These are phyloP conservation scores for Streblospio benedicti DNA, from an alignment of 1,140 invertebrate species.

Conservation along the genomic window DNA sequence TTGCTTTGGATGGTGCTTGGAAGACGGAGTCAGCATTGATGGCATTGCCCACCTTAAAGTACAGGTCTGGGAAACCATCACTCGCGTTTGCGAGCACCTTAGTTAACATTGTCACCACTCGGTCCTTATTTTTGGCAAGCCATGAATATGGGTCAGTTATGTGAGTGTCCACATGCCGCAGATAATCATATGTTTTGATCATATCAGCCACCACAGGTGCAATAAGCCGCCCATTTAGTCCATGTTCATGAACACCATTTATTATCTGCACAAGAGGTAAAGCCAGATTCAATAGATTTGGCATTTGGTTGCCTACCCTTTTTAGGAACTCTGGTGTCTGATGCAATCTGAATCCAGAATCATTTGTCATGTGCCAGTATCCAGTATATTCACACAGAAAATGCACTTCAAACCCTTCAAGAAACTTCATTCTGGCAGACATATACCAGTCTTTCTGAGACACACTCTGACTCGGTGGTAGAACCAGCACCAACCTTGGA, in stretches of 20 bases:
- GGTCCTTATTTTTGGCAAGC: conserved; percentile 20
- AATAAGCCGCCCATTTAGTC: conserved; percentile 13
- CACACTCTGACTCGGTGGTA: conserved; percentile 15
- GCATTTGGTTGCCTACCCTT: conserved; percentile 12
- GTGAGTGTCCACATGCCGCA: conserved; percentile 15
- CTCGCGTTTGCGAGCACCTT: conserved; percentile 23
- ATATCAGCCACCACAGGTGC: conserved; percentile 16
- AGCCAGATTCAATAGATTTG: conserved; percentile 9
- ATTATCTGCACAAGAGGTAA: conserved; percentile 18
- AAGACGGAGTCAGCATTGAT: conserved; percentile 14
- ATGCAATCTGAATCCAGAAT: conserved; percentile 12
- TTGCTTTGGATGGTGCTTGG: conserved; percentile 15
- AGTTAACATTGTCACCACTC: conserved; percentile 24
- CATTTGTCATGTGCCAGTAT: conserved; percentile 17
- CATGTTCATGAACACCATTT: conserved; percentile 17
- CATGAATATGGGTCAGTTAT: conserved; percentile 12
- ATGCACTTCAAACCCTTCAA: conserved; percentile 20
- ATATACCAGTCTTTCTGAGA: conserved; percentile 18
- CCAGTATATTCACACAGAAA: conserved; percentile 19
- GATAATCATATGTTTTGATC: conserved; percentile 18
- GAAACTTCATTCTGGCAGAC: conserved; percentile 14
- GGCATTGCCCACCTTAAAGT: conserved; percentile 19
- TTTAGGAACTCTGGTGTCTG: conserved; percentile 7
- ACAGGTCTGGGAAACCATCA: conserved; percentile 17
- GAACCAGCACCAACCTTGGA: conserved; percentile 15